Conservation (phyloP, 2,888 invertebrate species). For the Megastigmus dorsalis region DNA sequence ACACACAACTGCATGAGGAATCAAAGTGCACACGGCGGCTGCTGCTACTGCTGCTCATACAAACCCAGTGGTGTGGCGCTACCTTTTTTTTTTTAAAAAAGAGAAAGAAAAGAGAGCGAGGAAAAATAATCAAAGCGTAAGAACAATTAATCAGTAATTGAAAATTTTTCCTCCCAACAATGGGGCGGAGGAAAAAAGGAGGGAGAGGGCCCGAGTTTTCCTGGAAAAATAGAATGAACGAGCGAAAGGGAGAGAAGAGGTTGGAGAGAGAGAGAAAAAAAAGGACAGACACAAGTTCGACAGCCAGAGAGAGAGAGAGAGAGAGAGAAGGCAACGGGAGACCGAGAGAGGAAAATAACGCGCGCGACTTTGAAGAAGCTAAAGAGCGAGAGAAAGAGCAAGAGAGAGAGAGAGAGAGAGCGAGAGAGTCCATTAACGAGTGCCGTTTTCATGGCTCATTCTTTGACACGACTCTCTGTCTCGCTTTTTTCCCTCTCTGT, state of each 20-base stretch:
- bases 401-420: conserved; percentile 32
- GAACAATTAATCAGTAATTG: conserved; percentile 28
- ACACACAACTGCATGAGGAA: no score
- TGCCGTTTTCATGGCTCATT: conserved; percentile 66
- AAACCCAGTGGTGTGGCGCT: no score
- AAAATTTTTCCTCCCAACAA: not conserved
- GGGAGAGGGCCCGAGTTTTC: no score
- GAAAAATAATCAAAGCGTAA: not conserved
- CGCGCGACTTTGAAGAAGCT: conserved; percentile 39
- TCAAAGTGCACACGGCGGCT: no score
- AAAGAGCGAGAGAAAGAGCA: conserved; percentile 43
- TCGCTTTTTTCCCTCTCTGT: conserved; percentile 55
- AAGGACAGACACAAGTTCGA: not conserved
- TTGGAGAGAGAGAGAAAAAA: no score
- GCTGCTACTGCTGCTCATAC: no score
- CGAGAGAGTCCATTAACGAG: conserved; percentile 69
- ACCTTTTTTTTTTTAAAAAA: no score
- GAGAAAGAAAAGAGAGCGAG: no score
- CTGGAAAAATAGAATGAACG: not conserved
- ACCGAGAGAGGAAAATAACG: conserved; percentile 27
- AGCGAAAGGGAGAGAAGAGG: not conserved
- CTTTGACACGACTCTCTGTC: conserved; percentile 47
- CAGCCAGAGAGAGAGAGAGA: no score
- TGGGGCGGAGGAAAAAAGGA: not conserved
- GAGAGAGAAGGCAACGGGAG: not conserved